A percentile compares a stretch with the other conserved stretches of the same genome.
Conservation (phyloP, 1,140 invertebrate species). For the Watersipora subatra region DNA sequence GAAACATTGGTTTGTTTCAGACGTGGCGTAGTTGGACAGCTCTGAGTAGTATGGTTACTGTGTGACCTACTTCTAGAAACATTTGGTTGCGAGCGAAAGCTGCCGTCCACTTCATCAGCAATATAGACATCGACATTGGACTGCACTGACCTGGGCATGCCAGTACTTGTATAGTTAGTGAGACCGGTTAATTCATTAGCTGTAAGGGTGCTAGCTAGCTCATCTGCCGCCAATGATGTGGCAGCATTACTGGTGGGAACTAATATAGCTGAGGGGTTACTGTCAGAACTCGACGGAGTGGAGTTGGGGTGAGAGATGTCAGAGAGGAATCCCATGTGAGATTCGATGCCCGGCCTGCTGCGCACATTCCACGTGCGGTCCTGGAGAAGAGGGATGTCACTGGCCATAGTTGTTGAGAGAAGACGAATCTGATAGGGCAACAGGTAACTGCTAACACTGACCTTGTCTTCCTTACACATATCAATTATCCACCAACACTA, state of each 20-base stretch:
- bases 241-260: not conserved
- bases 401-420: too few species aligned
- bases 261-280: not conserved
- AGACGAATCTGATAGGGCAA: too few species aligned
- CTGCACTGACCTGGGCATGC: not conserved
- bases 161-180: too few species aligned
- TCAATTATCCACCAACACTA: too few species aligned
- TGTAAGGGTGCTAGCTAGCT: not conserved
- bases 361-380: not conserved
- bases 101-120: not conserved
- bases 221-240: not conserved
- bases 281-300: not conserved
- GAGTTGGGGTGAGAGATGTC: not conserved
- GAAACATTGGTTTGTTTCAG: not conserved
- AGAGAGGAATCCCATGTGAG: not conserved
- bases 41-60: too few species aligned
- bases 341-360: not conserved
- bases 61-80: not conserved
- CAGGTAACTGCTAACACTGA: too few species aligned
- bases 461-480: too few species aligned
- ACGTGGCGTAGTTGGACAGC: not conserved
- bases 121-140: not conserved
- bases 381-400: not conserved
- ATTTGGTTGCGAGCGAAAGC: not conserved
- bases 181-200: not conserved